Percentiles rank a stretch among this genome's conserved stretches.
Evolutionary conservation across 2,113 vertebrate species (phyloP).

Genomic region (Nestor notabilis): DNA sequence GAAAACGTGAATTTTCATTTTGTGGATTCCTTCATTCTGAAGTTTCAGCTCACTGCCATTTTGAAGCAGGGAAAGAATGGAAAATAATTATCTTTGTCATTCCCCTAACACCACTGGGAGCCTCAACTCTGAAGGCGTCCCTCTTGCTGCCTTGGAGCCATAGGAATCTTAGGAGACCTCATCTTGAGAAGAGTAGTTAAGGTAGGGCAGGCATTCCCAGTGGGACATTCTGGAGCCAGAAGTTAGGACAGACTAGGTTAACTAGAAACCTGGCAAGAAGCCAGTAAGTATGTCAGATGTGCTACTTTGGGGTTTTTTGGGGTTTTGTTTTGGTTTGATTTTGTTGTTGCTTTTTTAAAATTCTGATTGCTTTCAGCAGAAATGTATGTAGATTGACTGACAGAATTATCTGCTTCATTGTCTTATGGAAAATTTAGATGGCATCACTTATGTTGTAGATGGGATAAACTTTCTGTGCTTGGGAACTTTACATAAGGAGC

Average conservation of each 20-base stretch:
- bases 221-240: background rate
- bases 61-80: background rate
- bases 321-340: background rate
- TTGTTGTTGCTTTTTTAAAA: background rate
- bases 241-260: background rate
- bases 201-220: background rate
- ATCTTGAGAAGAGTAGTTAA: background rate
- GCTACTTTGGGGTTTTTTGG: background rate
- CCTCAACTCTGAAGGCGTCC: fast-evolving
- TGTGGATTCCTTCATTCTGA: background rate
- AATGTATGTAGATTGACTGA: background rate
- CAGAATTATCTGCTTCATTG: background rate
- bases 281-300: background rate
- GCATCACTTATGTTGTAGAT: background rate
- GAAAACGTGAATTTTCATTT: background rate
- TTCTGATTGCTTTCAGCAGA: background rate
- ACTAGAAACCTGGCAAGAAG: background rate
- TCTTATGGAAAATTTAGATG: background rate
- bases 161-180: background rate
- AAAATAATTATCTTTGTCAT: background rate
- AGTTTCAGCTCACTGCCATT: background rate
- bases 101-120: background rate
- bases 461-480: background rate
- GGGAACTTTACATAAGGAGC: background rate
- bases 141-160: background rate